A percentile compares a stretch with the other conserved stretches of the same genome.
Evolutionary conservation across 2,888 invertebrate genomes (phyloP).

Genomic region (Strigamia maritima): DNA sequence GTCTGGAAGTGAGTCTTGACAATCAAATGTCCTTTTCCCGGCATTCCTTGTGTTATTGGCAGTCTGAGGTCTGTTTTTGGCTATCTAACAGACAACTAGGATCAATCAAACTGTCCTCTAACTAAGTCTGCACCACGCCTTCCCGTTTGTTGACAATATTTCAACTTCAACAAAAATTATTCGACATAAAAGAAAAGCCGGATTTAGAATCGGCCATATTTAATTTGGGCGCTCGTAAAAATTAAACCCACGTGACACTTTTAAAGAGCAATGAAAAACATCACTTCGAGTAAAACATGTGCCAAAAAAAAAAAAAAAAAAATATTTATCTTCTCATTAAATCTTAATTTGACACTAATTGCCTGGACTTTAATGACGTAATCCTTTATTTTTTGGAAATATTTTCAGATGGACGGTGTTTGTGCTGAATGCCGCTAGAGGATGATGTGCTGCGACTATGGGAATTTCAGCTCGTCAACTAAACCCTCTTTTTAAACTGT

Average conservation of each 20-base stretch:
- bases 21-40: slow-evolving; percentile 21
- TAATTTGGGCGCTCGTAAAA: not conserved
- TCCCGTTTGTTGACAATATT: slow-evolving; percentile 21
- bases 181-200: slow-evolving; percentile 12
- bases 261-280: not conserved
- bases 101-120: slow-evolving; percentile 27
- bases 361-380: not conserved
- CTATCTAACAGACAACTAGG: slow-evolving; percentile 1
- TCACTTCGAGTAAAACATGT: not conserved
- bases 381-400: not conserved
- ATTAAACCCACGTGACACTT: not conserved
- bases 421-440: no score
- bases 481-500: not conserved
- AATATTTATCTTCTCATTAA: not conserved
- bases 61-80: slow-evolving; percentile 21
- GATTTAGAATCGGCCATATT: not conserved
- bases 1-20: slow-evolving; percentile 16
- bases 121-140: slow-evolving; percentile 23
- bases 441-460: no score
- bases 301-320: not conserved
- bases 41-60: slow-evolving; percentile 1
- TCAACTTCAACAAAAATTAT: slow-evolving; percentile 8
- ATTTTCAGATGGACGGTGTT: no score
- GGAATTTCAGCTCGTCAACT: no score
- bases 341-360: slow-evolving; percentile 6